These are phyloP conservation scores for Microcebus griseorufus DNA, from an alignment of 2,113 vertebrate genomes.

Conservation along the genomic window DNA sequence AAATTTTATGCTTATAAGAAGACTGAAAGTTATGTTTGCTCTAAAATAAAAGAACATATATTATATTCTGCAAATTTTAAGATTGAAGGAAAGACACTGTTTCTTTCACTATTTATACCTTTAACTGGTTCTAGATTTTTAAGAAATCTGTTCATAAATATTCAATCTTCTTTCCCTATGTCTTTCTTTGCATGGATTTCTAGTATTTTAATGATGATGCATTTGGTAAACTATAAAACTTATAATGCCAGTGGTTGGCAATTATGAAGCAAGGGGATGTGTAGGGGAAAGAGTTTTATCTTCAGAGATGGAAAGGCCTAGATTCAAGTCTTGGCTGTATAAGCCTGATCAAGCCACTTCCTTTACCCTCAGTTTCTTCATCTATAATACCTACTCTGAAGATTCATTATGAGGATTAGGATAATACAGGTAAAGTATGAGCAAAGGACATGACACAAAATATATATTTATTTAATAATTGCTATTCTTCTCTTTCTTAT, in stretches of 20 bases:
- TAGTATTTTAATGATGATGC: not conserved
- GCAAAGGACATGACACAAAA: not conserved
- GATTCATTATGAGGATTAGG: not conserved
- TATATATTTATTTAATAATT: not conserved
- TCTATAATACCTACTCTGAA: not conserved
- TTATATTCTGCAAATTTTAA: constrained; percentile 7
- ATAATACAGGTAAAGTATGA: not conserved
- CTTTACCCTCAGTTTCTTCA: not conserved
- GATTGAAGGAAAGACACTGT: not conserved
- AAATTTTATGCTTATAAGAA: not conserved
- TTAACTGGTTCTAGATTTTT: not conserved
- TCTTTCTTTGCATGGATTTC: not conserved
- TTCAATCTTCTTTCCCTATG: not conserved
- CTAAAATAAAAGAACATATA: constrained; percentile 36
- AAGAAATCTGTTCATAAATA: not conserved
- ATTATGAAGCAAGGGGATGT: not conserved
- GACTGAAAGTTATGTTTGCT: not conserved
- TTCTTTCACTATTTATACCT: not conserved
- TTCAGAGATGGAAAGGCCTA: not conserved
- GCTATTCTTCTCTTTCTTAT: not conserved
- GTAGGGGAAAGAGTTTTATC: not conserved
- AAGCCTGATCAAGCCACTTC: not conserved
- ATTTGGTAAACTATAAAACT: not conserved
- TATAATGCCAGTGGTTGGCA: not conserved
- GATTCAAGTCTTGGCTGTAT: not conserved